Evolutionary conservation across 2,113 vertebrate genomes (phyloP), one percentile per base, ranked within the genome.

Genomic region (Dermatemys mawii): DNA sequence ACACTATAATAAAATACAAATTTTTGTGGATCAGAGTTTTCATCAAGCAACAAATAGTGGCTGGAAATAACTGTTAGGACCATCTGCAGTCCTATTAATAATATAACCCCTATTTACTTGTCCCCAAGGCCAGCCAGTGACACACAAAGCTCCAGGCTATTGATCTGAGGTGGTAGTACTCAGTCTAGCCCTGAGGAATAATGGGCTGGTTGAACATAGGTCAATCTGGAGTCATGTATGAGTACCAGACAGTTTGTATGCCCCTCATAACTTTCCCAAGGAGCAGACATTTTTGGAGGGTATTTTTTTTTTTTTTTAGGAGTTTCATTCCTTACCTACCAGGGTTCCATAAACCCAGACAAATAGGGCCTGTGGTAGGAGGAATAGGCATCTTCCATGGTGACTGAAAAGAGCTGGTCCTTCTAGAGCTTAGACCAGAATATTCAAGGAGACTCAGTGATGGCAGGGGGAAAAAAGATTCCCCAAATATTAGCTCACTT

Each of bases 221-320:
- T 78, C 11, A 16, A 2, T 27, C 41, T 60, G 46, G 81, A 73
- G 57, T 41, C 4, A 4, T 49, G 22, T 4, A 38, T 0, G 0
- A 78, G 27, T 76, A 2, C 27, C 17, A 78, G 78, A 38, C 41
- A 50, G 46, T 79, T 89, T 22, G 0, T 54, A 3, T 16, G 2
- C 86, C 41, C 44, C 49, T 76, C 27, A 12, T 83, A 84, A 17
- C 81, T 29, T 21, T 84, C 44, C 87, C 81, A 94, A 92, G 75
- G 19, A 86, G 2, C 17, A 6, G 48, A 53, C 84, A 14, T 0
- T 80, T 94, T 78, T 63, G 73, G 54, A 55, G 54, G 32, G 6
- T 11, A 78, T 86, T 24, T 89, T 79, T 83, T 46, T 90, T 90
- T 38, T 48, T n/a, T 10, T 24, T 17, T 51, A 24, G 12, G 27